These are phyloP conservation scores for Rallus crepitans DNA, from an alignment of 2,797 vertebrate genomes.

Conservation along the genomic window DNA sequence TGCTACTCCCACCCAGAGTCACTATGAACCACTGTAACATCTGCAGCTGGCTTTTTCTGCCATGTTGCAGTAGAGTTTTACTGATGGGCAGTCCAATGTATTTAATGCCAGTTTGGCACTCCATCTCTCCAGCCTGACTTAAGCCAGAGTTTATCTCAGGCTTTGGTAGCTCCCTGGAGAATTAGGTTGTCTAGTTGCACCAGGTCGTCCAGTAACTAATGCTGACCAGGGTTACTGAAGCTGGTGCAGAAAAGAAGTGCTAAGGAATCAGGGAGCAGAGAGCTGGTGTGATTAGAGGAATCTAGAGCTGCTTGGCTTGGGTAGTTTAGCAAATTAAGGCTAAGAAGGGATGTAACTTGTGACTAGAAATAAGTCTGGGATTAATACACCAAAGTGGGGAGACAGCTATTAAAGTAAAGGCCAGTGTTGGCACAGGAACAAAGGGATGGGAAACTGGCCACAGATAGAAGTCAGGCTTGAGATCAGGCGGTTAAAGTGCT, in stretches of 20 bases:
- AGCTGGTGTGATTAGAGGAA: not conserved
- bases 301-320: not conserved
- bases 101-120: not conserved
- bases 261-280: not conserved
- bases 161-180: not conserved
- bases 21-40: not conserved
- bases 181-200: too few species aligned
- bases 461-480: not conserved
- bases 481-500: not conserved
- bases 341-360: not conserved
- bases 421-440: slow-evolving; percentile 25
- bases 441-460: not conserved
- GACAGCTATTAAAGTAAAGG: slow-evolving; percentile 35
- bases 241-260: not conserved
- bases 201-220: not conserved
- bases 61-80: not conserved
- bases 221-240: not conserved
- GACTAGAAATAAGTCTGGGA: slow-evolving; percentile 25
- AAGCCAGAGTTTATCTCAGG: not conserved
- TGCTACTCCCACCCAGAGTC: not conserved
- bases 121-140: not conserved
- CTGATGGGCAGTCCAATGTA: not conserved
- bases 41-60: not conserved
- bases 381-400: not conserved
- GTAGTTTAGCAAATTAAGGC: not conserved